Evolutionary conservation across 2,797 vertebrate genomes (phyloP), one percentile per base, ranked within the genome.

Genomic region (Onychomys arenicola): DNA sequence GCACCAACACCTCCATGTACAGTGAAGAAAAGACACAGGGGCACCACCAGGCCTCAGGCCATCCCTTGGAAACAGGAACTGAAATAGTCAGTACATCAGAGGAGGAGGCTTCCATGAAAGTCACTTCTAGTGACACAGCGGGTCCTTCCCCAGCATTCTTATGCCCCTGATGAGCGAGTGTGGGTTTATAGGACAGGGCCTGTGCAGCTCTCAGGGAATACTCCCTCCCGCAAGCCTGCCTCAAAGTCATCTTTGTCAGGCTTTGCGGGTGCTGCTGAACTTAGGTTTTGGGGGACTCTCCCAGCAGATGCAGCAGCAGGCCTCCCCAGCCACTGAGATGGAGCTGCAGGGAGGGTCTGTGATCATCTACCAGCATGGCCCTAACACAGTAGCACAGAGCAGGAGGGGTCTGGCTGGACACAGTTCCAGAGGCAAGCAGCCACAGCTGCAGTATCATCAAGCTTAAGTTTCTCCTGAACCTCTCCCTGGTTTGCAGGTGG

Each of bases 121-220:
- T 91, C 78, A 29, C 52, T 77, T 91, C 83, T 61, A 57, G 43
- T 19, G 16, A 89, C 37, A 78, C 77, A 59, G 69, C 34, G 27
- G 91, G 82, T 0, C 13, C 23, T 57, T 8, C 55, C 16, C 37
- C 14, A 14, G 29, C 0, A 46, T 52, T 43, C 23, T 49, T 2
- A 1, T 0, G 7, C 5, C 43, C 49, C 57, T 43, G 2, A 2
- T 49, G 21, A 32, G 17, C 11, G 25, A 75, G 8, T 0, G 10
- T n/a, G 32, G 13, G 9, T 9, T 0, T 0, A 14, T 0, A 5
- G 40, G 16, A n/a, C 29, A 52, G 46, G 14, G 9, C 76, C 43
- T 2, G 16, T 25, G 8, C 29, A 0, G 57, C 85, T 13, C 2
- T 27, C 4, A 0, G 0, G 2, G 37, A 55, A 80, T 1, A 52